Evolutionary conservation across 1,140 invertebrate genomes (phyloP), one percentile per base, ranked within the genome.

Genomic region (Luehdorfia chinensis): DNA sequence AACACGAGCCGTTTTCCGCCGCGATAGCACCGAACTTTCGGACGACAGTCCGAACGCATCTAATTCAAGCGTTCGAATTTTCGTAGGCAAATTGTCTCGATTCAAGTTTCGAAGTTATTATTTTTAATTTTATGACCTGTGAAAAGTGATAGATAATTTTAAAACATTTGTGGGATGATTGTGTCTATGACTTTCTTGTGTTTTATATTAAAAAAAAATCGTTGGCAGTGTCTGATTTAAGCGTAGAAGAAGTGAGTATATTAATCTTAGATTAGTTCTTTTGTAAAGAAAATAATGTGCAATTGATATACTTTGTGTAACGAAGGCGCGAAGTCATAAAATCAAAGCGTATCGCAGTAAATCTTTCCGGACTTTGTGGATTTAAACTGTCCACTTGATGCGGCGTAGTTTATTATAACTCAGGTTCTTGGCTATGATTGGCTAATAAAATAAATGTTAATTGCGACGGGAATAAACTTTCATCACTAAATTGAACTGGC

Each of bases 1-100:
- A 85, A 78, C 74, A 81, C 68, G 69, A 75, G 64, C 64, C 70
- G 74, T 79, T 83, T 83, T 81, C 75, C 78, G 65, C 64, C 75
- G 75, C 69, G 74, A 45, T 52, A 55, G 55, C 57, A 55, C 63
- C 65, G 60, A 77, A 75, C 66, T 75, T 76, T 74, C 64, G 64
- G 33, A 62, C 47, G 39, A 47, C 5, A 12, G 19, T 23, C 51
- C 33, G 47, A 43, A 30, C 49, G 46, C 49, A 44, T 31, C 31
- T 34, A 18, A 50, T 59, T 59, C 59, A 57, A 55, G 59, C 50
- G 53, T 58, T 67, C 58, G 55, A 63, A 62, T 66, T 69, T 61
- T 46, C 37, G 62, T 59, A 51, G 30, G 48, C 25, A 33, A 41
- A 50, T 32, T 32, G 43, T 44, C 47, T 48, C 41, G 16, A 48